phyloP scores from a whole-genome alignment of 2,113 vertebrate genomes.

The Larimichthys crocea region DNA sequence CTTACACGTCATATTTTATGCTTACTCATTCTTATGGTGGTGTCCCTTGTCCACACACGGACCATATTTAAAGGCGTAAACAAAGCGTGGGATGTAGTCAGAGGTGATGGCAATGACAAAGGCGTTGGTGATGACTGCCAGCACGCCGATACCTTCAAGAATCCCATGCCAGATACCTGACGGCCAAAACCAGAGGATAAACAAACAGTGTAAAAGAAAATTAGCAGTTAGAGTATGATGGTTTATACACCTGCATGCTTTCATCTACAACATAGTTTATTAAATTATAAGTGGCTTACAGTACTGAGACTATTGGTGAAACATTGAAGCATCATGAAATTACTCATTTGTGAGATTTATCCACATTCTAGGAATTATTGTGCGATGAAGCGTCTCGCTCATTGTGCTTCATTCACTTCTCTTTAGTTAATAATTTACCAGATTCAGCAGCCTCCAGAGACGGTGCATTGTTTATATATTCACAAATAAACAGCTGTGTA shows the following conservation, averaged over 20 bases:
- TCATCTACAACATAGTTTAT: not conserved
- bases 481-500: not conserved
- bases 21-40: constrained; percentile 84
- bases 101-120: constrained; percentile 99
- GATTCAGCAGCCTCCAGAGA: not conserved
- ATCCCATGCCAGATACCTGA: constrained; percentile 99
- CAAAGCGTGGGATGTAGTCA: constrained; percentile 98
- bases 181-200: not conserved
- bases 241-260: not conserved
- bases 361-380: not conserved
- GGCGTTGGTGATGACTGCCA: constrained; percentile 98
- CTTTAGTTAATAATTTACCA: not conserved
- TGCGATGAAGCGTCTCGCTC: not conserved
- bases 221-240: not conserved
- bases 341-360: not conserved
- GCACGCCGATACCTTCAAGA: constrained; percentile 96
- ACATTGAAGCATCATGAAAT: not conserved
- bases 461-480: no score
- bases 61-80: constrained; percentile 97
- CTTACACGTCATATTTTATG: no score
- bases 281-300: not conserved
- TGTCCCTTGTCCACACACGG: constrained; percentile 91
- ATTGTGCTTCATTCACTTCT: not conserved
- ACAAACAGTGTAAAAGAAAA: not conserved
- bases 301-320: not conserved